Percentiles rank a stretch among this genome's conserved stretches.
Conservation (phyloP, 2,113 vertebrate genomes). For the Copsychus sechellarum region DNA sequence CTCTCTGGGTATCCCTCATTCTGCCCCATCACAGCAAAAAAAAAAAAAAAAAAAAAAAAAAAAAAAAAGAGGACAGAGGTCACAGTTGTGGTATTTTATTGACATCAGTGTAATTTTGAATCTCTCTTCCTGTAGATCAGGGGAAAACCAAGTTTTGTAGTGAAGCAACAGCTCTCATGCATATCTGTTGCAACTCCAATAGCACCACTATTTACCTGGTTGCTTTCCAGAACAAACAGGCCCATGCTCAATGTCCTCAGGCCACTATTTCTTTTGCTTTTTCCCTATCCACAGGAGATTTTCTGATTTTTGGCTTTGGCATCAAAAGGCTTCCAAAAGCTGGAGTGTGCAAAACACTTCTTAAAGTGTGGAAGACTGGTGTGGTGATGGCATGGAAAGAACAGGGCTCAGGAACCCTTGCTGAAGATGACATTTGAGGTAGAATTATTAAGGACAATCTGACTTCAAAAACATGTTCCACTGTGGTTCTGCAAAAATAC, state of each 20-base stretch:
- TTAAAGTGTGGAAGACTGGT: not conserved
- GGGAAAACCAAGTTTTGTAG: not conserved
- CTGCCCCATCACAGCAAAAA: not conserved
- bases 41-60: not conserved
- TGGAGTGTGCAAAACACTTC: not conserved
- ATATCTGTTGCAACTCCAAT: not conserved
- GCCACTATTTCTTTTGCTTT: not conserved
- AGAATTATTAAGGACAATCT: not conserved
- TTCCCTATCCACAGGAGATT: not conserved
- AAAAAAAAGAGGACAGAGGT: not conserved
- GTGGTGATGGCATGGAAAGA: not conserved
- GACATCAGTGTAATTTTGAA: too few relatives aligned
- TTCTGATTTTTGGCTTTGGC: not conserved
- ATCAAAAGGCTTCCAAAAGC: not conserved
- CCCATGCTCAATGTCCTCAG: not conserved
- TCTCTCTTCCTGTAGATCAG: not conserved
- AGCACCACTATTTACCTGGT: not conserved
- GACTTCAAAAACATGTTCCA: not conserved
- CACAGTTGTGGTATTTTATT: not conserved
- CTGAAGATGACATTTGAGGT: not conserved
- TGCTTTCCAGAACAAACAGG: accelerated
- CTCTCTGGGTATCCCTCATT: not conserved
- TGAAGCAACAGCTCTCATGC: not conserved
- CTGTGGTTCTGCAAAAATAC: not conserved
- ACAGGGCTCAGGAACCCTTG: not conserved